phyloP scores from a whole-genome alignment of 1,140 invertebrate species.

The Drosophila chauvacae region DNA sequence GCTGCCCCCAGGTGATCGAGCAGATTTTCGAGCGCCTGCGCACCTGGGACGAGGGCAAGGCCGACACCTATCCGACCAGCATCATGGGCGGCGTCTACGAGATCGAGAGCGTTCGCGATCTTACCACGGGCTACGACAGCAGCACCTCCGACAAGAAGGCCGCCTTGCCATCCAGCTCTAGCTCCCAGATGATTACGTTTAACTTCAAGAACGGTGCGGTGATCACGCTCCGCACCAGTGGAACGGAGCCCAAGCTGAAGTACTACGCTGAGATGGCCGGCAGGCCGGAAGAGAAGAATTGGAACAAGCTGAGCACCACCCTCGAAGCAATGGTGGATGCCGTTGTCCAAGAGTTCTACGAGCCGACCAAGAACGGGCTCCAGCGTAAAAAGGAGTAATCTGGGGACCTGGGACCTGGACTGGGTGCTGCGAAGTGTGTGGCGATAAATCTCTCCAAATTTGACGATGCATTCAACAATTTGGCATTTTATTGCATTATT shows the following conservation, averaged over 20 bases:
- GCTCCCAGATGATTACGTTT: slow-evolving; percentile 98
- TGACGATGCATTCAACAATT: slow-evolving; percentile 12
- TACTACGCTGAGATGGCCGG: slow-evolving; percentile 97
- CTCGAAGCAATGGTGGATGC: slow-evolving; percentile 91
- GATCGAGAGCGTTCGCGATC: slow-evolving; percentile 92
- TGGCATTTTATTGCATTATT: slow-evolving; percentile 5
- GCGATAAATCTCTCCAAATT: slow-evolving; percentile 10
- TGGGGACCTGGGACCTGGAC: not conserved
- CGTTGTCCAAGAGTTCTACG: slow-evolving; percentile 92
- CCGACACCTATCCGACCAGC: slow-evolving; percentile 88
- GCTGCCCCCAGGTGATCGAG: slow-evolving; percentile 89
- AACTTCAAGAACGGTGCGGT: slow-evolving; percentile 94
- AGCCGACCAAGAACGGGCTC: slow-evolving; percentile 91
- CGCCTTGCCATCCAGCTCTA: slow-evolving; percentile 90
- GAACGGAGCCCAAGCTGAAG: slow-evolving; percentile 99
- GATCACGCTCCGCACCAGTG: slow-evolving; percentile 96
- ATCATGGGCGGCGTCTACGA: slow-evolving; percentile 90
- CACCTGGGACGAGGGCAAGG: slow-evolving; percentile 87
- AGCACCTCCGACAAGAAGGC: slow-evolving; percentile 89
- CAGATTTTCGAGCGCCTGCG: slow-evolving; percentile 93
- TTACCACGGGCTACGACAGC: slow-evolving; percentile 95
- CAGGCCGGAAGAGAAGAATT: slow-evolving; percentile 89
- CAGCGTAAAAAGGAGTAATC: slow-evolving; percentile 80
- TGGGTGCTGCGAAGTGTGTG: not conserved
- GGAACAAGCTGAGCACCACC: slow-evolving; percentile 87